phyloP scores from a whole-genome alignment of 2,888 invertebrate genomes.

The Thumatha senex region DNA sequence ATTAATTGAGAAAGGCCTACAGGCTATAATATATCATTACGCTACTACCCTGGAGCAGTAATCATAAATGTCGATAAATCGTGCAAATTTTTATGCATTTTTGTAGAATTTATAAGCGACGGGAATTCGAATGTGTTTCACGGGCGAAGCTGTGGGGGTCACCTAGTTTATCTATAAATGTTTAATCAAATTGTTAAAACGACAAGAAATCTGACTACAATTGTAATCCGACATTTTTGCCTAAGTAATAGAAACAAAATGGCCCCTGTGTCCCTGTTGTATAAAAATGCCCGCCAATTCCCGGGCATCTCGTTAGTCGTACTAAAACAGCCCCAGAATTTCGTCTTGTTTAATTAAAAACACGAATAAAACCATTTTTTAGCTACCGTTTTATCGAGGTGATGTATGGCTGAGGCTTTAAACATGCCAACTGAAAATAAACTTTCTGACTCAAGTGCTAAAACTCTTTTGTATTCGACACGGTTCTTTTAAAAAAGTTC shows the following conservation, averaged over 20 bases:
- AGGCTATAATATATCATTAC: no score
- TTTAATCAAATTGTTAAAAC: no score
- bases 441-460: constrained; percentile 15
- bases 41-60: no score
- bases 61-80: no score
- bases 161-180: no score
- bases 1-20: no score
- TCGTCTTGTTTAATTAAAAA: constrained; percentile 79
- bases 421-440: constrained; percentile 38
- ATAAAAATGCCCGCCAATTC: constrained; percentile 29
- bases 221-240: no score
- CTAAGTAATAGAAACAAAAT: constrained; percentile 13
- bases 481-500: constrained; percentile 55
- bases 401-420: constrained; percentile 64
- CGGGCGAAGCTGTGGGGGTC: no score
- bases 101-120: no score
- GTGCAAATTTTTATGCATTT: no score
- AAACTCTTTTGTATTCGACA: constrained; percentile 5
- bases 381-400: constrained; percentile 72
- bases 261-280: constrained; percentile 17
- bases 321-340: constrained; percentile 62
- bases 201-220: no score
- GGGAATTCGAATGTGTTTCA: no score
- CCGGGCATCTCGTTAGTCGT: constrained; percentile 50
- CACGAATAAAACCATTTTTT: constrained; percentile 72